Evolutionary conservation across 2,113 vertebrate genomes (phyloP).

Genomic region (Paedocypris sp.): DNA sequence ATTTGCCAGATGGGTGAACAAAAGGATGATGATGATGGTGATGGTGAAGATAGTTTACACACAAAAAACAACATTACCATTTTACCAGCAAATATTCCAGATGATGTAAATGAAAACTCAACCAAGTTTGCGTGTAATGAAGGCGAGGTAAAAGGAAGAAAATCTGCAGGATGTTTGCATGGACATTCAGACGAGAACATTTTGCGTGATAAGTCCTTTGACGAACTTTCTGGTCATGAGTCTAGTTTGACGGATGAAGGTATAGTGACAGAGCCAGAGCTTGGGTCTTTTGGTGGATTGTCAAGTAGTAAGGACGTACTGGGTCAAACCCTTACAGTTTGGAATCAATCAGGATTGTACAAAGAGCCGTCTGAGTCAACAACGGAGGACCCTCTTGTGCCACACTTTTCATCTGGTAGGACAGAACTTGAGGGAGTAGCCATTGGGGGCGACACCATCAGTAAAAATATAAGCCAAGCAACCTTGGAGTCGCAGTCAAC

Average conservation of each 20-base stretch:
- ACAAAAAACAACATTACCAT: conserved; percentile 9
- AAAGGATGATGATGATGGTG: conserved; percentile 61
- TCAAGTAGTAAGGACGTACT: conserved; percentile 59
- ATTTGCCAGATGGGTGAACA: conserved; percentile 84
- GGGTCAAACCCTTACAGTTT: conserved; percentile 54
- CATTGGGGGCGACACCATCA: conserved; percentile 41
- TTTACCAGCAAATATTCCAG: too few relatives aligned
- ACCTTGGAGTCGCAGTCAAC: conserved; percentile 67
- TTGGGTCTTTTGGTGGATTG: conserved; percentile 37
- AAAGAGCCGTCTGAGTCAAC: conserved; percentile 31
- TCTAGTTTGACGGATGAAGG: conserved; percentile 90
- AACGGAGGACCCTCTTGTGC: conserved; percentile 8
- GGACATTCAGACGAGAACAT: conserved; percentile 58
- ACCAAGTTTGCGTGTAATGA: conserved; percentile 42
- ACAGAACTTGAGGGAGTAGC: conserved; percentile 46
- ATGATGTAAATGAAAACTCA: too few relatives aligned
- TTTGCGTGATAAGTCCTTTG: conserved; percentile 59
- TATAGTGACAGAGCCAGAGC: conserved; percentile 85
- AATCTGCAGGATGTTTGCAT: conserved; percentile 36
- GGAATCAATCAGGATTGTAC: conserved; percentile 62
- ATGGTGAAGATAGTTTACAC: conserved; percentile 54
- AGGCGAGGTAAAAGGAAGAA: conserved; percentile 22
- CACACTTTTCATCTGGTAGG: conserved; percentile 23
- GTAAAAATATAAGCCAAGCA: conserved; percentile 43
- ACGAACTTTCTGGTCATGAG: conserved; percentile 84